Evolutionary conservation across 2,113 vertebrate genomes (phyloP), one percentile per base, ranked within the genome.

Genomic region (Seriola aureovittata): DNA sequence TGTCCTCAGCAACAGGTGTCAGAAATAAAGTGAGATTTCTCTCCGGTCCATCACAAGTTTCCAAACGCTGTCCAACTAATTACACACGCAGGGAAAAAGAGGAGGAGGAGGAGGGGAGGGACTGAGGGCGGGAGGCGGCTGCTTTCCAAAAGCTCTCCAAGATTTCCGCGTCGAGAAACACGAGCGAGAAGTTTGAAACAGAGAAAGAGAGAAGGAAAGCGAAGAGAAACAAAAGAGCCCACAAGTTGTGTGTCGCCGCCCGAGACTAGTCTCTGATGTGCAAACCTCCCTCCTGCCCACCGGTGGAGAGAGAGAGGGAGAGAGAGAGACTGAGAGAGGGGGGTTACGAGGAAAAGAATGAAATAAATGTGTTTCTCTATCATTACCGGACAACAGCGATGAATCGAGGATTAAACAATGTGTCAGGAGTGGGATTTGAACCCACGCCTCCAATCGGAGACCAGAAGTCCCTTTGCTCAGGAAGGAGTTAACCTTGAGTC

Each of bases 1-100:
- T 78, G 85, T 62, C 71, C 66, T 80, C 85, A 40, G 88, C 87
- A 93, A 91, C 93, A 94, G 91, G 93, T 94, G 93, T 91, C 87
- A 80, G 82, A 46, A 84, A 72, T 32, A 77, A 84, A 86, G 74
- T 69, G 62, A 70, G 75, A 77, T 25, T 83, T 79, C 58, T 81
- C 66, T 87, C 76, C 59, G 29, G 63, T 13, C 21, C 85, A 89
- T 90, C 84, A 40, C 74, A 88, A 89, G 67, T 87, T 86, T 90
- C 78, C 69, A 75, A 83, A 85, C n/a, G 60, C 74, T 66, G 78
- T 64, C 74, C 74, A 74, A 67, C 44, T 75, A 78, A 80, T 91
- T 80, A 77, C 63, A 71, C 88, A 73, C 86, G 57, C 59, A 34
- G 46, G 25, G 10, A 64, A 19, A 50, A 12, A 3, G 57, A 42